These are phyloP conservation scores for Drosophila triauraria DNA, from an alignment of 1,140 invertebrate genomes.

Conservation along the genomic window DNA sequence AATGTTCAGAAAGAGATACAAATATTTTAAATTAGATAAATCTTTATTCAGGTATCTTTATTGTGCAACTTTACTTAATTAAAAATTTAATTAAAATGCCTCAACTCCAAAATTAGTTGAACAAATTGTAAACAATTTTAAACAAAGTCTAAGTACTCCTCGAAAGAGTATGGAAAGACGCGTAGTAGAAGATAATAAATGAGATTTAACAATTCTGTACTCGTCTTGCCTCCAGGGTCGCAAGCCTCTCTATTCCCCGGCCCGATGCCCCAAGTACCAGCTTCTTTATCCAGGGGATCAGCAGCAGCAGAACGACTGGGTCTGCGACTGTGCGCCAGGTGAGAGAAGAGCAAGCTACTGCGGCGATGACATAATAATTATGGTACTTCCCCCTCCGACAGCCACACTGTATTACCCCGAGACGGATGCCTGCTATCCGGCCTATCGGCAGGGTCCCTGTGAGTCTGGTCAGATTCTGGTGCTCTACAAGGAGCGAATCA, in stretches of 20 bases:
- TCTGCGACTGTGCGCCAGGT: constrained; percentile 89
- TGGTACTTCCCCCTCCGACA: constrained; percentile 65
- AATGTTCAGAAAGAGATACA: too few species aligned
- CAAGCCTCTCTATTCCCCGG: constrained; percentile 86
- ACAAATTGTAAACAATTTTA: too few species aligned
- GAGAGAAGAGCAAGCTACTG: constrained; percentile 41
- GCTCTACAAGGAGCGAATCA: constrained; percentile 85
- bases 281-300: constrained; percentile 88
- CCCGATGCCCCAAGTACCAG: constrained; percentile 87
- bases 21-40: neutral
- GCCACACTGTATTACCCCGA: constrained; percentile 88
- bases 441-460: constrained; percentile 88
- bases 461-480: constrained; percentile 86
- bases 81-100: too few species aligned
- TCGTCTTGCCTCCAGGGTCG: constrained; percentile 84
- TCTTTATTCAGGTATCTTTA: neutral
- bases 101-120: neutral
- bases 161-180: constrained; percentile 6
- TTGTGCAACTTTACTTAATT: too few species aligned
- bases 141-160: neutral
- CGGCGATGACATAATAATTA: constrained; percentile 62
- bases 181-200: constrained; percentile 21
- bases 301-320: constrained; percentile 87
- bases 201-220: constrained; percentile 28
- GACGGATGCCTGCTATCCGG: constrained; percentile 87